A percentile compares a stretch with the other conserved stretches of the same genome.
phyloP scores from a whole-genome alignment of 2,888 invertebrate species.

The Digitonthophagus gazella region DNA sequence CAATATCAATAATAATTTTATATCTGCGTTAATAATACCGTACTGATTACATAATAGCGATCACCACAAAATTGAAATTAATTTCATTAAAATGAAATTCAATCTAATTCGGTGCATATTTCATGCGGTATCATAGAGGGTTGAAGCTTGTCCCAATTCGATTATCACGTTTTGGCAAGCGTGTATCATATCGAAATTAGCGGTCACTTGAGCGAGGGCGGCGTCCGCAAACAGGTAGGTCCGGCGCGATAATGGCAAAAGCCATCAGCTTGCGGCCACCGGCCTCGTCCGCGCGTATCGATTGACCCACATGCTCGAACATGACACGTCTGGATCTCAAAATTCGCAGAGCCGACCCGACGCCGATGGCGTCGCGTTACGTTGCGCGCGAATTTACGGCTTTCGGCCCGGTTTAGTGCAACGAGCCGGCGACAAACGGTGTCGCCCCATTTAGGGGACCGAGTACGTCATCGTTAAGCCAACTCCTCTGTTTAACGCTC shows the following conservation, averaged over 20 bases:
- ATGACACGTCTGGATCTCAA: slow-evolving; percentile 3
- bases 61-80: too few species aligned
- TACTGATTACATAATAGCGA: too few species aligned
- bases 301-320: slow-evolving; percentile 7
- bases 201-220: neutral
- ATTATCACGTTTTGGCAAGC: too few species aligned
- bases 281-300: neutral
- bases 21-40: too few species aligned
- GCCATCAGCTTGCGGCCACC: neutral
- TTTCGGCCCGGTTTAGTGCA: slow-evolving; percentile 4
- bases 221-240: slow-evolving; percentile 1
- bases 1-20: too few species aligned
- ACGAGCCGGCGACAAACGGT: neutral
- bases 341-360: neutral
- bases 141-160: too few species aligned
- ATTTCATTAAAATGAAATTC: neutral
- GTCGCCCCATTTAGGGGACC: neutral
- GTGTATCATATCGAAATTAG: neutral
- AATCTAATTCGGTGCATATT: too few species aligned
- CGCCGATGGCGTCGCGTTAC: neutral
- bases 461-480: neutral
- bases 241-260: neutral
- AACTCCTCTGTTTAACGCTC: too few species aligned
- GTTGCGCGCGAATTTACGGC: neutral
- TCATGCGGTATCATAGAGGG: too few species aligned